Evolutionary conservation across 2,797 vertebrate genomes (phyloP).

Genomic region (Tolypeutes matacus): DNA sequence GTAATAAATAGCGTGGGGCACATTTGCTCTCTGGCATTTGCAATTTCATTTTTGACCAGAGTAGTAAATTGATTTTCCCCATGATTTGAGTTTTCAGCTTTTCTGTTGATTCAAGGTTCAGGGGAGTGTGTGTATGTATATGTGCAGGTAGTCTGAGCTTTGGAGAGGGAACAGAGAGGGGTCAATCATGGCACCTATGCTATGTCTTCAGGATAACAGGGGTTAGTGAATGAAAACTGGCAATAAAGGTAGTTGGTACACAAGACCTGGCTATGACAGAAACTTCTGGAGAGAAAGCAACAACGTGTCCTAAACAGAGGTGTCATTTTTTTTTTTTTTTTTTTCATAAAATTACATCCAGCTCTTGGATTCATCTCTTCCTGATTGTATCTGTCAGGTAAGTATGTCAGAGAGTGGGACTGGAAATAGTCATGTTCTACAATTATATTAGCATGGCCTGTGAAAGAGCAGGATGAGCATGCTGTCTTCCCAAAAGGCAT

Average conservation of each 20-base stretch:
- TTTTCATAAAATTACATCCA: background rate
- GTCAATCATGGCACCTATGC: background rate
- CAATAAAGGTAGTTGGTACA: too few species aligned
- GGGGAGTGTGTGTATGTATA: background rate
- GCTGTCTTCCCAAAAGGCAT: background rate
- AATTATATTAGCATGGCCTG: background rate
- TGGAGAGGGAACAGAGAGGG: background rate
- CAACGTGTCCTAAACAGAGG: background rate
- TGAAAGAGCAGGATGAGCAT: too few species aligned
- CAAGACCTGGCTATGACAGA: background rate
- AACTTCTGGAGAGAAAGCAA: background rate
- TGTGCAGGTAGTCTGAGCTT: background rate
- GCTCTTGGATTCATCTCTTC: background rate
- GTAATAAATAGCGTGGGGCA: background rate
- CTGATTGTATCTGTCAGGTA: background rate
- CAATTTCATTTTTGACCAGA: slow-evolving; percentile 9
- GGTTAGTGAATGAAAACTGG: background rate
- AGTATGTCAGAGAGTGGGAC: background rate
- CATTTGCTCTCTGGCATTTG: background rate
- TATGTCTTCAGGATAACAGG: background rate
- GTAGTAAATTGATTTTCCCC: background rate
- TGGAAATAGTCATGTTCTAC: background rate
- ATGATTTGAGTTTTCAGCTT: background rate
- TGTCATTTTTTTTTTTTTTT: background rate
- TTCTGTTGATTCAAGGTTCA: background rate